Evolutionary conservation across 2,113 vertebrate species (phyloP).

Genomic region (Lepisosteus oculatus): DNA sequence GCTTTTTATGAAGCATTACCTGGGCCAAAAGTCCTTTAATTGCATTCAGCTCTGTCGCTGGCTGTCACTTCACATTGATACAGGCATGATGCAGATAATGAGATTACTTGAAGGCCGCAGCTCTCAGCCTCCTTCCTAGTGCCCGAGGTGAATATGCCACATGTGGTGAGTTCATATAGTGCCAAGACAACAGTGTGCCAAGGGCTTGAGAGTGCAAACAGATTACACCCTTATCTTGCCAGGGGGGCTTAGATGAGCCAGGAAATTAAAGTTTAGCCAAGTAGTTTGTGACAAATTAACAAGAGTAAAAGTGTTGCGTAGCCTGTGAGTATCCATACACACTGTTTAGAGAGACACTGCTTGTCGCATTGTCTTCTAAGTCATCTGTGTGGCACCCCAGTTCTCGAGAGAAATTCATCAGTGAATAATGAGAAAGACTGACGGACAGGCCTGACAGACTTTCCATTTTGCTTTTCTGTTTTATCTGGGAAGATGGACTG

Average conservation of each 20-base stretch:
- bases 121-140: not conserved
- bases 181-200: slow-evolving; percentile 20
- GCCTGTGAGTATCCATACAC: no score
- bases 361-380: no score
- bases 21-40: not conserved
- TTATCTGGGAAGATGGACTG: no score
- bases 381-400: no score
- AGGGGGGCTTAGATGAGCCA: slow-evolving; percentile 6
- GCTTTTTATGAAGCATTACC: not conserved
- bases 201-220: slow-evolving; percentile 20
- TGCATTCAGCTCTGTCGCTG: slow-evolving; percentile 17
- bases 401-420: no score
- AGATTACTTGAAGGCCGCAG: slow-evolving; percentile 11
- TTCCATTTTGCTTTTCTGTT: no score
- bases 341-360: no score
- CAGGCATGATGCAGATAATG: slow-evolving; percentile 25
- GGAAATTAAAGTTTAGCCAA: slow-evolving; percentile 18
- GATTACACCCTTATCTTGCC: slow-evolving; percentile 17
- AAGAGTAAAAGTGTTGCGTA: not conserved
- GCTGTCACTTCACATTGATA: slow-evolving; percentile 18
- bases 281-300: slow-evolving; percentile 24
- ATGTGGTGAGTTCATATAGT: slow-evolving; percentile 2
- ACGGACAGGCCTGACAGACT: no score
- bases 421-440: no score
- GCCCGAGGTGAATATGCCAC: not conserved